Base-by-base conservation (phyloP, 2,888 invertebrate species). In the Sesamia inferens region DNA sequence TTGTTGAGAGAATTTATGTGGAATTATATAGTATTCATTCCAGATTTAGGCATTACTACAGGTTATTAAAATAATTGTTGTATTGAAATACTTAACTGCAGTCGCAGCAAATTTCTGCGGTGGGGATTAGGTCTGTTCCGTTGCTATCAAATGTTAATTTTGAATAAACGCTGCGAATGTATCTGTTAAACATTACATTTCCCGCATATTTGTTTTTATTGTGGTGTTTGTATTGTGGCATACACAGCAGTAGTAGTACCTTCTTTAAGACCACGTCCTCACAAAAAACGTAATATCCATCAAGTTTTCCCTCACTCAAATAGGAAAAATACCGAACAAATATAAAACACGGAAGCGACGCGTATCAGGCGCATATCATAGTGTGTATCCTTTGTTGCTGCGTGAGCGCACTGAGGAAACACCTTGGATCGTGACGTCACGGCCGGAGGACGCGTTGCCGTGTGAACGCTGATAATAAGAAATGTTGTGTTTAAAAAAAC, bases 381-480 rank as follows among this genome's bases (percentile, higher is more conserved):
- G 80, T 85, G 80, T 84, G 87, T 89, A 89, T 89, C 89, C 90
- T 90, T 89, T 89, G 89, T 88, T 88, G 83, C 78, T 89, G 85
- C 79, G 82, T 75, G 84, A 78, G 78, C 79, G 86, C 85, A 87
- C 86, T 86, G 84, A 91, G 90, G 90, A 91, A 91, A 88, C 85
- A 87, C 90, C 90, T 91, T 91, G 79, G 72, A 72, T 61, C 76
- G 82, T 81, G 82, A 79, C 86, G 82, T 79, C 81, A 84, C 74
- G 47, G 75, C 62, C 64, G 47, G 84, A 85, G 83, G 85, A 85
- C 86, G 79, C 44, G 48, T 31, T 55, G 76, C 57, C 79, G 78
- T 82, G 82, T 74, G 87, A 80, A 78, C 78, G 62, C 71, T 67
- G 74, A 76, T 72, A 78, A 71, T 51, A 79, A 85, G 85, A 83